These are phyloP conservation scores for Vimba vimba DNA, from an alignment of 2,113 vertebrate species.

Conservation along the genomic window DNA sequence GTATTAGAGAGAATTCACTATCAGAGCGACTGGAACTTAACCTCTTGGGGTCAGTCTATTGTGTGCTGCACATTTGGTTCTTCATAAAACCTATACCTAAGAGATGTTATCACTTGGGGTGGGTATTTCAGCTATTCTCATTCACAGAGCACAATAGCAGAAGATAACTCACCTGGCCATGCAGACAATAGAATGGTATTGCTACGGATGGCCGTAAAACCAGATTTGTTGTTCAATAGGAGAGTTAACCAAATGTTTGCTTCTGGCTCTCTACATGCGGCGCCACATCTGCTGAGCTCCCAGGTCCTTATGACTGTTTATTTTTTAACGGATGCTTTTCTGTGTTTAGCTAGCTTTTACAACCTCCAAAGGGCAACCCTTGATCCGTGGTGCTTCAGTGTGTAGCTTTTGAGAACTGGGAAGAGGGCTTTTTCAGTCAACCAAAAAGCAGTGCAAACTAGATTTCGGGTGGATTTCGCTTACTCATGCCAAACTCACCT, in stretches of 20 bases:
- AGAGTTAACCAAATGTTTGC: slow-evolving; percentile 50
- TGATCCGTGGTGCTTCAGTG: slow-evolving; percentile 39
- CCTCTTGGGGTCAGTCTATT: slow-evolving; percentile 49
- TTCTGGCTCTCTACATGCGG: neutral
- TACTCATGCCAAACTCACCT: neutral
- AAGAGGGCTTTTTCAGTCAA: slow-evolving; percentile 34
- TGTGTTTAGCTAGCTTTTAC: slow-evolving; percentile 65
- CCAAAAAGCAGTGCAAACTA: slow-evolving; percentile 15
- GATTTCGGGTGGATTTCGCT: neutral
- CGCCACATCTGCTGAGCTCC: slow-evolving; percentile 24
- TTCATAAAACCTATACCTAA: slow-evolving; percentile 47
- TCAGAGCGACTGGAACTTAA: slow-evolving; percentile 26
- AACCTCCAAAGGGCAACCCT: slow-evolving; percentile 49
- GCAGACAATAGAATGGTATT: slow-evolving; percentile 19
- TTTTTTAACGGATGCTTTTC: slow-evolving; percentile 57
- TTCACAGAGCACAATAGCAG: slow-evolving; percentile 42
- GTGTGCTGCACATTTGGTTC: slow-evolving; percentile 44
- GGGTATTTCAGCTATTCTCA: slow-evolving; percentile 1
- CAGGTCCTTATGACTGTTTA: slow-evolving; percentile 45
- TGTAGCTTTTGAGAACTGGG: slow-evolving; percentile 4
- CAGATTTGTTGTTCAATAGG: slow-evolving; percentile 40
- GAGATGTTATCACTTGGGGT: slow-evolving; percentile 57
- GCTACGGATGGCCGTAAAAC: slow-evolving; percentile 15
- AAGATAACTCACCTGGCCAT: slow-evolving; percentile 51
- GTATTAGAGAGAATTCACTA: slow-evolving; percentile 22